Base-by-base conservation (phyloP, 2,888 invertebrate species). In the Megastigmus dorsalis region DNA sequence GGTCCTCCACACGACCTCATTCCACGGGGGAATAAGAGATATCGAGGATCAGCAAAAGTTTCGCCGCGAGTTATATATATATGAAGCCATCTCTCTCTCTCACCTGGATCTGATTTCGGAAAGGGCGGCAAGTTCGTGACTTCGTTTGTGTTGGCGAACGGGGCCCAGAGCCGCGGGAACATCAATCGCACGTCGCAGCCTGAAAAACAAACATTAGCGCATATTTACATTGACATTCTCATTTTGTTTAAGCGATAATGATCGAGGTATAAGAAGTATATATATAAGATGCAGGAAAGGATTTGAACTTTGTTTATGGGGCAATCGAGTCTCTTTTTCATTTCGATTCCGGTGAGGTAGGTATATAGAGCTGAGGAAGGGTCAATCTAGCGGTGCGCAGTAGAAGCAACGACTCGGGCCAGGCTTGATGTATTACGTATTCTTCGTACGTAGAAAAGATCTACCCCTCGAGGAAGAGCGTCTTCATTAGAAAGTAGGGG, bases 401-500 rank as follows among this genome's bases (percentile, higher is more conserved):
- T 4, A 45, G 18, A 18, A 41, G 48, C 45, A 50, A 41, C 28
- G 33, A 15, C 23, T 54, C 20, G 5, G 1, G 30, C 36, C 52
- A 13, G 38, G 26, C 62, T 74, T 55, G 71, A 75, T 72, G 80
- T 83, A 87, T 87, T 88, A 85, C 74, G 88, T 88, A 88, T 88
- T 88, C 88, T 80, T 79, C 59, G 78, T 77, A 75, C 86, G 87
- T 87, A 78, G 79, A 78, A 80, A 78, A 85, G 85, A 86, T 86
- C 86, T 85, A 84, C 86, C 87, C 85, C 52, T 85, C 85, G 84
- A 84, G 83, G 85, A 83, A 83, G 83, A 83, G 86, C 84, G 84
- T 88, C 88, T 88, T 88, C 87, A 88, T 88, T 88, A 87, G 86
- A 87, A 85, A 86, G 82, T 80, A 83, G 81, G 65, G 38, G 23